phyloP scores from a whole-genome alignment of 2,888 invertebrate species.

The Falcaria lacertinaria region DNA sequence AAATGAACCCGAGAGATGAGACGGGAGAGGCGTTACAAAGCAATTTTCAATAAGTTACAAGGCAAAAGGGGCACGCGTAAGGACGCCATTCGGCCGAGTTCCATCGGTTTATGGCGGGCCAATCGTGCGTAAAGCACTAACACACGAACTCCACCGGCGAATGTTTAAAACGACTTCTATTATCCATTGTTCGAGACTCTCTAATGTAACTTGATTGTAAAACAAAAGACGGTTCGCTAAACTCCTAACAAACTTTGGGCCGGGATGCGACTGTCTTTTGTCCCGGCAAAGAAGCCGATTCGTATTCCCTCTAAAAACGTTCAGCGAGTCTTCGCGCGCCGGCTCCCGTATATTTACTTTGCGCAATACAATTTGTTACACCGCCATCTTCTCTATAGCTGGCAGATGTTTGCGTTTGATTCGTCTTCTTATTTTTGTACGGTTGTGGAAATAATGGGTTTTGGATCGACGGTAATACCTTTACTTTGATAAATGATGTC shows the following conservation, averaged over 20 bases:
- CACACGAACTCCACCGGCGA: constrained; percentile 40
- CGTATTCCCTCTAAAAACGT: constrained; percentile 30
- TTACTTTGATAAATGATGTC: neutral
- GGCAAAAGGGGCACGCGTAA: constrained; percentile 16
- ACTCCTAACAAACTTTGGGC: constrained; percentile 50
- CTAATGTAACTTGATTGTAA: constrained; percentile 64
- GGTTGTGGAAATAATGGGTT: neutral
- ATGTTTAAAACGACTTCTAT: constrained; percentile 55
- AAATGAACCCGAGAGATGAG: constrained; percentile 26
- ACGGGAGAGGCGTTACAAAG: constrained; percentile 25
- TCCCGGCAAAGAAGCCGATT: constrained; percentile 46
- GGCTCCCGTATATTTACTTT: neutral
- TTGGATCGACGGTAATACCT: neutral
- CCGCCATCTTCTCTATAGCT: neutral
- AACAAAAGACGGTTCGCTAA: constrained; percentile 47
- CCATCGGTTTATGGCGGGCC: constrained; percentile 45
- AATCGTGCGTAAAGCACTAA: constrained; percentile 59
- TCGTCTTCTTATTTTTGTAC: neutral
- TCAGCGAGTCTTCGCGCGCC: neutral
- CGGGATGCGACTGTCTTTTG: constrained; percentile 59
- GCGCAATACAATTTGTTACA: constrained; percentile 1
- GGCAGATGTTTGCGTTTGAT: neutral
- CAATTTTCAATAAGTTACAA: constrained; percentile 42
- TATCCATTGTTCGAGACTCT: constrained; percentile 45
- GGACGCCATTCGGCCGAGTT: constrained; percentile 18